These are phyloP conservation scores for Nanorana parkeri DNA, from an alignment of 2,113 vertebrate species.

Conservation along the genomic window DNA sequence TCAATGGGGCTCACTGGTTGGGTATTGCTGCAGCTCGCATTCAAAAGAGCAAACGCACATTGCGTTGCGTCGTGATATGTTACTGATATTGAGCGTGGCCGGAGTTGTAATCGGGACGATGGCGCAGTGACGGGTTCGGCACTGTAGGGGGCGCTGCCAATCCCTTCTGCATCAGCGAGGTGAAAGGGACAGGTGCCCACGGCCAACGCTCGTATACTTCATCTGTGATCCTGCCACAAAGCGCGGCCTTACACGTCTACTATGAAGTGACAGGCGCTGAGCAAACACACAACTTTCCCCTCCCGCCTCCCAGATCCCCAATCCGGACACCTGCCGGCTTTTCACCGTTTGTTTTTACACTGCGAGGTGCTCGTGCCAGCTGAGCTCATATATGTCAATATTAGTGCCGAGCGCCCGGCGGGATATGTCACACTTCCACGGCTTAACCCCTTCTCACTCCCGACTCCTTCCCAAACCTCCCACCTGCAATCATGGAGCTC, in stretches of 20 bases:
- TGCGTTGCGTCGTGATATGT: too few relatives aligned
- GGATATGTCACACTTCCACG: conserved; percentile 20
- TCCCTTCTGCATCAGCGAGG: too few relatives aligned
- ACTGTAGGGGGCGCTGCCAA: too few relatives aligned
- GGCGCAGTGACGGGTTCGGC: too few relatives aligned
- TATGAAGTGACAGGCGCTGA: not conserved
- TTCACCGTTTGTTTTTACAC: conserved; percentile 45
- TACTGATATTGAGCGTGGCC: too few relatives aligned
- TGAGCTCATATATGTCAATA: conserved; percentile 55
- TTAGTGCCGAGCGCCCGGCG: conserved; percentile 19
- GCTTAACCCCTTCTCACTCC: conserved; percentile 15
- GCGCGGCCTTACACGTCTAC: not conserved
- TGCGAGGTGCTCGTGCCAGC: conserved; percentile 39
- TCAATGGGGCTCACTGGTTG: too few relatives aligned
- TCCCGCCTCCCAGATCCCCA: not conserved
- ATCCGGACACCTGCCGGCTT: conserved; percentile 45
- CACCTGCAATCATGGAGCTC: too few relatives aligned
- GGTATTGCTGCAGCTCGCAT: too few relatives aligned
- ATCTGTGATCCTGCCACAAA: conserved; percentile 1
- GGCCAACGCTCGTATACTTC: not conserved
- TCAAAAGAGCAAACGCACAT: too few relatives aligned
- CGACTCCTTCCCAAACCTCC: not conserved
- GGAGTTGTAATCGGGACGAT: too few relatives aligned
- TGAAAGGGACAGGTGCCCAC: not conserved
- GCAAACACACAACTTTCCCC: not conserved